Percentiles rank a stretch among this genome's conserved stretches.
These are phyloP conservation scores for Montipora foliosa DNA, from an alignment of 64 coral and sea anemone species.

Conservation along the genomic window DNA sequence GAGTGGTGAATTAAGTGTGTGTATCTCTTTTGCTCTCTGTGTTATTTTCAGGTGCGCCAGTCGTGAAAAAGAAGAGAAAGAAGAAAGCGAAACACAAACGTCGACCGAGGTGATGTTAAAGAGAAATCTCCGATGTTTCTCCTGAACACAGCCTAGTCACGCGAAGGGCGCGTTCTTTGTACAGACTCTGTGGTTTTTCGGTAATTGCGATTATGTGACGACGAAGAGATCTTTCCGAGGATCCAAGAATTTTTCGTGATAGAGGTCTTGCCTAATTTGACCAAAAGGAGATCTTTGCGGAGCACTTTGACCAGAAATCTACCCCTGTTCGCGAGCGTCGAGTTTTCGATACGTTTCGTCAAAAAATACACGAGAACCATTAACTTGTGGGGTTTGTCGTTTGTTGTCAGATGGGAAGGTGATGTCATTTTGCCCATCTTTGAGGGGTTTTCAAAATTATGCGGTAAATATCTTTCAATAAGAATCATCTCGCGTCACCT, in stretches of 20 bases:
- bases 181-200: neutral
- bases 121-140: neutral
- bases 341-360: neutral
- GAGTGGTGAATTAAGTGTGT: too few relatives aligned
- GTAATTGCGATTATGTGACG: too few relatives aligned
- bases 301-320: neutral
- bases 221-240: neutral
- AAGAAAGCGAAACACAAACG: slow-evolving; percentile 94
- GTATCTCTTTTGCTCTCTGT: neutral
- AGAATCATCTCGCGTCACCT: too few relatives aligned
- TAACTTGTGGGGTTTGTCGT: neutral
- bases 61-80: slow-evolving; percentile 89
- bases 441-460: too few relatives aligned
- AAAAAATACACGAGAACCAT: neutral
- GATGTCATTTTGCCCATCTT: too few relatives aligned
- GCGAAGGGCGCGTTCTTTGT: neutral
- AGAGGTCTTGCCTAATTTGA: neutral
- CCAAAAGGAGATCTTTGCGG: neutral
- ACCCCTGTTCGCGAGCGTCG: neutral
- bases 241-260: neutral
- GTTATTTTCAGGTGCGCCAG: slow-evolving; percentile 59
- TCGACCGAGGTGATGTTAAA: slow-evolving; percentile 40
- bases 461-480: too few relatives aligned
- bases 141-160: neutral
- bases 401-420: too few relatives aligned